These are phyloP conservation scores for Carcharodon carcharias DNA, from an alignment of 2,797 vertebrate genomes.

Conservation along the genomic window DNA sequence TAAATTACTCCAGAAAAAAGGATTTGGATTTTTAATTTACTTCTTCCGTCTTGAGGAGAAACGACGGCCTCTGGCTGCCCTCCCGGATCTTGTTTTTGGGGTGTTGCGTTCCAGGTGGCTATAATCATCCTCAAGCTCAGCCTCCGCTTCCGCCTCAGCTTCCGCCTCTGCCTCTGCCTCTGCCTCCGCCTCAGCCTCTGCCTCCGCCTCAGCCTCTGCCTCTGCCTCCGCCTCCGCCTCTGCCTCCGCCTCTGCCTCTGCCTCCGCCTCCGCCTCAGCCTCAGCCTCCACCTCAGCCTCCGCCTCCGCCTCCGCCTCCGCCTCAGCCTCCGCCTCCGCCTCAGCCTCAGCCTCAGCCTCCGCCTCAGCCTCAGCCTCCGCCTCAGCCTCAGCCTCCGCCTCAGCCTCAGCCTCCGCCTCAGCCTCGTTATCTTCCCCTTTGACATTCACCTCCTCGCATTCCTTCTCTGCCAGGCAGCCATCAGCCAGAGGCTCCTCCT, in stretches of 20 bases:
- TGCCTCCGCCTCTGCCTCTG: no score
- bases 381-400: no score
- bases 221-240: no score
- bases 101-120: background rate
- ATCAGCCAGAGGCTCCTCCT: background rate
- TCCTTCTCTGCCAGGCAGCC: conserved; percentile 41
- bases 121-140: background rate
- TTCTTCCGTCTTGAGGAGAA: background rate
- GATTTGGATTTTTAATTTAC: conserved; percentile 6
- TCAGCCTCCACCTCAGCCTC: no score
- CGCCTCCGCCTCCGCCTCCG: no score
- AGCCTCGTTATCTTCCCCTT: conserved; percentile 40
- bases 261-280: no score
- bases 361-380: no score
- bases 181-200: no score
- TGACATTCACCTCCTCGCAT: conserved; percentile 42
- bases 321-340: no score
- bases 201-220: no score
- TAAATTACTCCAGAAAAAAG: background rate
- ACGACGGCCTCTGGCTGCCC: conserved; percentile 1
- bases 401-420: background rate
- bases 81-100: conserved; percentile 17
- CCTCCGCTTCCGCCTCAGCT: background rate
- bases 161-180: no score
- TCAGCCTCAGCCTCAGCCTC: no score